Conservation (phyloP, 2,888 invertebrate genomes). For the Papilio elwesi region DNA sequence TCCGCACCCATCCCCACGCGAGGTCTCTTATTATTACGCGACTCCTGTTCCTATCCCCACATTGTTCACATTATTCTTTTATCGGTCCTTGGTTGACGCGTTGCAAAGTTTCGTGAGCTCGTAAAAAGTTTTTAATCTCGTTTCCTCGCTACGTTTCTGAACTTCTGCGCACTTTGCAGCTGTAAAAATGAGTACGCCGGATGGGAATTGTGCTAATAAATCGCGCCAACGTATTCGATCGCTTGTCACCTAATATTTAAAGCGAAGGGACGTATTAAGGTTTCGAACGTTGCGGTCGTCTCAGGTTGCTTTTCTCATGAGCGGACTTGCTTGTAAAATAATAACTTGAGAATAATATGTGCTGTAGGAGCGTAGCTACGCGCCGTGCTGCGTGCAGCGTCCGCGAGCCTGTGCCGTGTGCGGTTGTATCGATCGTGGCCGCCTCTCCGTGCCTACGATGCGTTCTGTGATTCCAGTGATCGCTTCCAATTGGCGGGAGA, state of each 20-base stretch:
- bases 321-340: constrained; percentile 83
- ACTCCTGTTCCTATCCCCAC: constrained; percentile 81
- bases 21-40: constrained; percentile 82
- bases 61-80: constrained; percentile 80
- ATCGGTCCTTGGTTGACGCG: constrained; percentile 78
- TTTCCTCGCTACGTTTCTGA: background rate
- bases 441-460: constrained; percentile 69
- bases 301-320: constrained; percentile 84
- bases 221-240: constrained; percentile 65
- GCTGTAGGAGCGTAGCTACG: constrained; percentile 71
- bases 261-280: constrained; percentile 84
- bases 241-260: constrained; percentile 82
- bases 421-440: constrained; percentile 77
- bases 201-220: constrained; percentile 64
- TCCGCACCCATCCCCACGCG: constrained; percentile 82
- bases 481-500: constrained; percentile 76
- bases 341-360: constrained; percentile 82
- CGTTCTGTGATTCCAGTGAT: constrained; percentile 72
- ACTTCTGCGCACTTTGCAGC: constrained; percentile 42
- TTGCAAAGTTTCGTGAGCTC: constrained; percentile 55
- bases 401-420: constrained; percentile 68
- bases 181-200: constrained; percentile 36
- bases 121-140: constrained; percentile 1
- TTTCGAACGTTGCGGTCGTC: constrained; percentile 83
- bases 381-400: constrained; percentile 66